Percentiles rank a stretch among this genome's conserved stretches.
These are phyloP conservation scores for Heliconius charithonia DNA, from an alignment of 2,888 invertebrate species.

Conservation along the genomic window DNA sequence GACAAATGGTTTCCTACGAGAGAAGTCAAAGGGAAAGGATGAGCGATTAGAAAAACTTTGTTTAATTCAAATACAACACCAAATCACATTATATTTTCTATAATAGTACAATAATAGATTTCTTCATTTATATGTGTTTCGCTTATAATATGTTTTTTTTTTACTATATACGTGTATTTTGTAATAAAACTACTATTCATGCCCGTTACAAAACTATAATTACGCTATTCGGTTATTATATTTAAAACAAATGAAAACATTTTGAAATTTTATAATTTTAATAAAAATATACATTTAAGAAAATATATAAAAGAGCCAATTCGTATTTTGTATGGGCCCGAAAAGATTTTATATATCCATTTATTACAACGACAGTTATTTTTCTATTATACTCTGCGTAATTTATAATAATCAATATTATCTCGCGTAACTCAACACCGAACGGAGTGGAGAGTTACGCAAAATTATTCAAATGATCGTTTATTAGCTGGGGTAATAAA, in stretches of 20 bases:
- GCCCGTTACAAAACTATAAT: conserved; percentile 55
- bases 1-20: not conserved
- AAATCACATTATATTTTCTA: conserved; percentile 84
- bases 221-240: conserved; percentile 47
- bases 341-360: conserved; percentile 53
- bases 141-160: conserved; percentile 62
- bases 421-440: conserved; percentile 17
- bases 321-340: conserved; percentile 60
- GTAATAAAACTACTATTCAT: conserved; percentile 56
- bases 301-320: conserved; percentile 60
- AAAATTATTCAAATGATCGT: conserved; percentile 65
- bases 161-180: conserved; percentile 52
- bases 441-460: not conserved
- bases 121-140: conserved; percentile 68
- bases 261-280: conserved; percentile 52
- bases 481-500: conserved; percentile 77
- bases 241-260: conserved; percentile 40
- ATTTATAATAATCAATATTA: conserved; percentile 48
- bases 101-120: conserved; percentile 77
- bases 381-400: conserved; percentile 50
- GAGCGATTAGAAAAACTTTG: conserved; percentile 76
- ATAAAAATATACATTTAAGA: conserved; percentile 61
- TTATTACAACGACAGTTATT: conserved; percentile 51
- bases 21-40: conserved; percentile 73
- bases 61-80: conserved; percentile 84